These are phyloP conservation scores for Odontamblyopus rebecca DNA, from an alignment of 2,797 vertebrate genomes.

Conservation along the genomic window DNA sequence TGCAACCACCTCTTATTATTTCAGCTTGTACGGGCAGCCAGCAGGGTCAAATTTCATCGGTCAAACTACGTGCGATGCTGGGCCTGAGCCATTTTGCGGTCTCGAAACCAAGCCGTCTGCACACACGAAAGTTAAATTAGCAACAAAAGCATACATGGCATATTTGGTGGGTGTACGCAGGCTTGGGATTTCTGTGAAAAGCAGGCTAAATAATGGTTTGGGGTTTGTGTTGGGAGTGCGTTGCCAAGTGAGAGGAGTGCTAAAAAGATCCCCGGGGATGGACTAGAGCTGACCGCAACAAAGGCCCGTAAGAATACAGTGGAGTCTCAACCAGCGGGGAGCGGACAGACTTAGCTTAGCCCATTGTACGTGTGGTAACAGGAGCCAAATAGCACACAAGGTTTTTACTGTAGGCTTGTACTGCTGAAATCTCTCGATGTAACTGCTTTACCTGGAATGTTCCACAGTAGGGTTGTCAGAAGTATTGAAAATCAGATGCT, in stretches of 20 bases:
- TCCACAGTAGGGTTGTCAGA: too few relatives aligned
- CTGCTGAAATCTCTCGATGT: not conserved
- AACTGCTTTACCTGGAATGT: too few relatives aligned
- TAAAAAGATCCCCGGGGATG: slow-evolving; percentile 37
- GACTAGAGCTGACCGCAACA: slow-evolving; percentile 32
- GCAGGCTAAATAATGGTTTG: slow-evolving; percentile 30
- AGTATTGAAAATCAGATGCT: too few relatives aligned
- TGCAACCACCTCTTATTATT: slow-evolving; percentile 29
- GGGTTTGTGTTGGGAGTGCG: slow-evolving; percentile 13
- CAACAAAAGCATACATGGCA: slow-evolving; percentile 59
- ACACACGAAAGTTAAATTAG: slow-evolving; percentile 53
- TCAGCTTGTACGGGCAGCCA: slow-evolving; percentile 23
- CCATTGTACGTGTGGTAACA: slow-evolving; percentile 10
- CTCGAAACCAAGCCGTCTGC: slow-evolving; percentile 33
- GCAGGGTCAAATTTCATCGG: slow-evolving; percentile 37
- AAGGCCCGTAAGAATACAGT: slow-evolving; percentile 20
- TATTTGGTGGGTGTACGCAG: slow-evolving; percentile 49
- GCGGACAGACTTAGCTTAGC: not conserved
- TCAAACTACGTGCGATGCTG: slow-evolving; percentile 23
- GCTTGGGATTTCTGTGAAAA: slow-evolving; percentile 45
- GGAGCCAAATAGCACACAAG: not conserved
- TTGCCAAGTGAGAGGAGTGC: slow-evolving; percentile 25
- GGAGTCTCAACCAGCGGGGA: slow-evolving; percentile 1
- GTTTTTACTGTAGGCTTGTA: not conserved
- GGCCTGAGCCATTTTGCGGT: slow-evolving; percentile 31